Percentiles rank a stretch among this genome's conserved stretches.
phyloP scores from a whole-genome alignment of 2,113 vertebrate genomes.

The Microtus pennsylvanicus region DNA sequence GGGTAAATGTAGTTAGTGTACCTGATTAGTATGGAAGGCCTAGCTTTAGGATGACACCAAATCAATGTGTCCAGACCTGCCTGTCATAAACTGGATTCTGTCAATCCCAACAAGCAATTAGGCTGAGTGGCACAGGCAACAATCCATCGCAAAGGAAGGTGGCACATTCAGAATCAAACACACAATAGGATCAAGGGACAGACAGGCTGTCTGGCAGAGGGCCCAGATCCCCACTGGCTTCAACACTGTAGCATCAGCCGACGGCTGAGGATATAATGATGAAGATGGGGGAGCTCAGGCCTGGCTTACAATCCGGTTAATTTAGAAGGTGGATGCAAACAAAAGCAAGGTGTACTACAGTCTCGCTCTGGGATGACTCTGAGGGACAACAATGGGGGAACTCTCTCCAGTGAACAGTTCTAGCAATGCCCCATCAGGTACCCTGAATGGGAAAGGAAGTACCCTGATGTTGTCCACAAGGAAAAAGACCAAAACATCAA shows the following conservation, averaged over 20 bases:
- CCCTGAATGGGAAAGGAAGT: constrained; percentile 34
- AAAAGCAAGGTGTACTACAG: background rate
- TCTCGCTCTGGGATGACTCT: background rate
- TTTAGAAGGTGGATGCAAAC: background rate
- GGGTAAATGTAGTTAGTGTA: background rate
- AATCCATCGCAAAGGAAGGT: background rate
- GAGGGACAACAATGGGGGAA: background rate
- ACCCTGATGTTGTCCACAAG: constrained; percentile 25
- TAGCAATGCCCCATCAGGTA: background rate
- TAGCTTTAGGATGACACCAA: background rate
- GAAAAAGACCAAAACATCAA: background rate
- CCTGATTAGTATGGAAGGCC: background rate
- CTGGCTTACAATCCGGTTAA: background rate
- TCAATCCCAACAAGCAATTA: background rate
- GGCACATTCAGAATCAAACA: background rate
- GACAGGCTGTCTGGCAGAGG: background rate
- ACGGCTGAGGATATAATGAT: background rate
- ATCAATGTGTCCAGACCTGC: background rate
- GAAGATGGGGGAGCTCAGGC: background rate
- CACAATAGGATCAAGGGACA: background rate
- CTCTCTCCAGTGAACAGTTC: background rate
- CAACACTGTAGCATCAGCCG: background rate
- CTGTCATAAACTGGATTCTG: background rate
- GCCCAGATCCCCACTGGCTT: background rate
- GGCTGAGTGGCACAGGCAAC: background rate